phyloP scores from a whole-genome alignment of 2,888 invertebrate genomes.

The Cantharis rustica region DNA sequence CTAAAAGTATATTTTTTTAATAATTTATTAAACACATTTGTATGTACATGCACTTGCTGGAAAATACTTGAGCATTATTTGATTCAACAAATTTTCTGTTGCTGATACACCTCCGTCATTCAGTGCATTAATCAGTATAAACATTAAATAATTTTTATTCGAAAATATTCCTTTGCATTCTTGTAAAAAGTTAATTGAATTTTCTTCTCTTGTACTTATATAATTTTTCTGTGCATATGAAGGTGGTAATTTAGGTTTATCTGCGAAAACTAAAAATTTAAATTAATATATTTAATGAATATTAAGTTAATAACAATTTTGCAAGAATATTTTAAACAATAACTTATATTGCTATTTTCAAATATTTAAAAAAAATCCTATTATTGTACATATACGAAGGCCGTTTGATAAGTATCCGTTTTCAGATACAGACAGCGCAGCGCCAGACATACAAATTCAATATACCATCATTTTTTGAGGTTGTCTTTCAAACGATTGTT shows the following conservation, averaged over 20 bases:
- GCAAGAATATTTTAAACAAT: too few species aligned
- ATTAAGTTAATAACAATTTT: too few species aligned
- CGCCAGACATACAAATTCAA: too few species aligned
- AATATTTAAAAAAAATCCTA: too few species aligned
- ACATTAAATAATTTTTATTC: neutral
- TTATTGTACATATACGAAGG: too few species aligned
- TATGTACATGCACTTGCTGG: neutral
- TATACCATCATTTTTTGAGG: too few species aligned
- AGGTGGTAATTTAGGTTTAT: neutral
- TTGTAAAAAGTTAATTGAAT: neutral
- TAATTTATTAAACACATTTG: too few species aligned
- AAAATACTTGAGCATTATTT: neutral
- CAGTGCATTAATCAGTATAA: neutral
- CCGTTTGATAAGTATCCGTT: too few species aligned
- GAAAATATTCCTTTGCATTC: neutral
- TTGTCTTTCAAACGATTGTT: too few species aligned
- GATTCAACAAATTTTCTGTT: neutral
- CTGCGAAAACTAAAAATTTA: neutral
- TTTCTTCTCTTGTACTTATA: neutral
- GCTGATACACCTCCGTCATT: neutral
- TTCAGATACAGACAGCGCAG: too few species aligned
- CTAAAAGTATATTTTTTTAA: neutral
- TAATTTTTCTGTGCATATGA: neutral
- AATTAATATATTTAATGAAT: too few species aligned
- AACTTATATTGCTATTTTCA: too few species aligned